phyloP scores from a whole-genome alignment of 2,888 invertebrate species.

The Andrena dorsata region DNA sequence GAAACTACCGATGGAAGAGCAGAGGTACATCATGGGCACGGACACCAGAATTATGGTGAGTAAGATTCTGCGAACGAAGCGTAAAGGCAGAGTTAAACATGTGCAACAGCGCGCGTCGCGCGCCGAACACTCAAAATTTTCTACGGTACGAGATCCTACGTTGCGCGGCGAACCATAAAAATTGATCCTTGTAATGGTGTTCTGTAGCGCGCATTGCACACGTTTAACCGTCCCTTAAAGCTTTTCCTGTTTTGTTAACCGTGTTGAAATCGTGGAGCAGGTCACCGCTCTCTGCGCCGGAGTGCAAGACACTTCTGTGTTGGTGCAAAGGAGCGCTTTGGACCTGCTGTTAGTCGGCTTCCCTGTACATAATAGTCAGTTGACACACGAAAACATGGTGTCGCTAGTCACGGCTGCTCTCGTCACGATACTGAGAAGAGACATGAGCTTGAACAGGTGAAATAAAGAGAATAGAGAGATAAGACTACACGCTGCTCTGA shows the following conservation, averaged over 20 bases:
- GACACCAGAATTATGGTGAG: constrained; percentile 93
- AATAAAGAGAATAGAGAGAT: constrained; percentile 21
- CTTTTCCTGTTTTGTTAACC: constrained; percentile 21
- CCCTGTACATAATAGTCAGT: constrained; percentile 93
- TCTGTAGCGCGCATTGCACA: no score
- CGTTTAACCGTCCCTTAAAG: no score
- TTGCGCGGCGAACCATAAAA: no score
- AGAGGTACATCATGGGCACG: constrained; percentile 93
- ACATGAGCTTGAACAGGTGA: constrained; percentile 95
- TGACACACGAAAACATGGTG: constrained; percentile 89
- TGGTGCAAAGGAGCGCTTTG: constrained; percentile 94
- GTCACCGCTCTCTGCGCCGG: constrained; percentile 92
- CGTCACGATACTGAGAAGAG: constrained; percentile 91
- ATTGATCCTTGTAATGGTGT: no score
- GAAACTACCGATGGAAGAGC: constrained; percentile 92
- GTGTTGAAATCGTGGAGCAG: constrained; percentile 81
- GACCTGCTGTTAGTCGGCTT: constrained; percentile 94
- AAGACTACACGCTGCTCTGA: constrained; percentile 42
- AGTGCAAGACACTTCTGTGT: constrained; percentile 91
- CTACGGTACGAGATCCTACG: no score
- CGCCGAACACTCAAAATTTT: no score
- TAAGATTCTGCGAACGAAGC: constrained; percentile 6
- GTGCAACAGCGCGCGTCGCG: no score
- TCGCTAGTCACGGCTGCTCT: constrained; percentile 91
- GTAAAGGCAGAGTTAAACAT: no score